Evolutionary conservation across 2,113 vertebrate species (phyloP).

Genomic region (Myocastor coypus): DNA sequence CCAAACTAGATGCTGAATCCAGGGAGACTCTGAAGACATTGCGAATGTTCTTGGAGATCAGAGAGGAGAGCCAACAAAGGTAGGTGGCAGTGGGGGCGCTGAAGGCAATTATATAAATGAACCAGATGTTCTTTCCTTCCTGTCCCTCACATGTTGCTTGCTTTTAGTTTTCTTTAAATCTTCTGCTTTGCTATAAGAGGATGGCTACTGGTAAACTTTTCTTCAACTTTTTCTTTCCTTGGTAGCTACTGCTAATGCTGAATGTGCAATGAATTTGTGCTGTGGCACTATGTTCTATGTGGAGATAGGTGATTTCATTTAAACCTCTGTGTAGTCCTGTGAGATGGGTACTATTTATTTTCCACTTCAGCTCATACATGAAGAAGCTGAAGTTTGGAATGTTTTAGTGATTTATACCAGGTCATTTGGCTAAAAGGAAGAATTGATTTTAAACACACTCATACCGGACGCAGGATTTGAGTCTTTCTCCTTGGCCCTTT

Average conservation of each 20-base stretch:
- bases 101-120: not conserved
- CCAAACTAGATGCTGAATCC: conserved; percentile 27
- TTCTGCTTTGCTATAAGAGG: conserved; percentile 25
- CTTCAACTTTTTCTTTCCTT: not conserved
- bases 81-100: not conserved
- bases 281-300: not conserved
- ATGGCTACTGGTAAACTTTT: not conserved
- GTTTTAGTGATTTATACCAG: too few relatives aligned
- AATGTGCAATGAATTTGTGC: conserved; percentile 28
- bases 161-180: not conserved
- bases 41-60: conserved; percentile 44
- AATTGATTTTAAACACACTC: too few relatives aligned
- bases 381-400: too few relatives aligned
- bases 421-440: too few relatives aligned
- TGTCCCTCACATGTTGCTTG: not conserved
- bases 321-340: conserved; percentile 2
- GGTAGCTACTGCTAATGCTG: conserved; percentile 15
- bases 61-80: not conserved
- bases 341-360: not conserved
- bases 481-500: too few relatives aligned
- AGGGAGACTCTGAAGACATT: not conserved
- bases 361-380: not conserved
- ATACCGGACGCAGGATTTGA: too few relatives aligned
- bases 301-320: not conserved
- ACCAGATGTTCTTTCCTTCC: not conserved